These are phyloP conservation scores for Chrysodeixis includens DNA, from an alignment of 2,888 invertebrate species.

Conservation along the genomic window DNA sequence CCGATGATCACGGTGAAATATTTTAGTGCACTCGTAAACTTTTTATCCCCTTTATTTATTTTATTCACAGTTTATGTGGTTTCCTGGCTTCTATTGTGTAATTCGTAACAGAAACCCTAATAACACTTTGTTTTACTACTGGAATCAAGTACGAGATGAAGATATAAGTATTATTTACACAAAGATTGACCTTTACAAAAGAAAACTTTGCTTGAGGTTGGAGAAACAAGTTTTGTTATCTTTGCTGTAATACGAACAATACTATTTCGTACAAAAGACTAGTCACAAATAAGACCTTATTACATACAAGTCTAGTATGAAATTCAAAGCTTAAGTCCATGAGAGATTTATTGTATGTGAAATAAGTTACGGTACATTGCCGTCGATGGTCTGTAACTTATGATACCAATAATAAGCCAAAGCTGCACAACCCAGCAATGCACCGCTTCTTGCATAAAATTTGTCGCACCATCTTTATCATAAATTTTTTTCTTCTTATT, in stretches of 20 bases:
- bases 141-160: background rate
- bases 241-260: background rate
- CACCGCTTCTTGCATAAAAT: too few species aligned
- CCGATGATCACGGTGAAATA: conserved; percentile 6
- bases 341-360: too few species aligned
- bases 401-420: too few species aligned
- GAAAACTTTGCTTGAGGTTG: background rate
- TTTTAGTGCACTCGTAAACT: conserved; percentile 13
- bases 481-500: too few species aligned
- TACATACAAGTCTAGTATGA: background rate
- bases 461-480: too few species aligned
- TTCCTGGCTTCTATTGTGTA: background rate
- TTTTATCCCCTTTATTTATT: background rate
- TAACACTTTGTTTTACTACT: background rate
- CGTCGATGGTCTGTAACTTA: too few species aligned
- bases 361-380: too few species aligned
- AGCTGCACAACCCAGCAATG: too few species aligned
- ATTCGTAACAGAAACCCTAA: conserved; percentile 1
- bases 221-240: background rate
- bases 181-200: conserved; percentile 1
- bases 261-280: background rate
- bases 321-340: too few species aligned
- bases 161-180: conserved; percentile 1
- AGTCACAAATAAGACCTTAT: background rate
- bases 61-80: conserved; percentile 17